Evolutionary conservation across 2,888 invertebrate species (phyloP), one percentile per base, ranked within the genome.

Genomic region (Sialis fuliginosa): DNA sequence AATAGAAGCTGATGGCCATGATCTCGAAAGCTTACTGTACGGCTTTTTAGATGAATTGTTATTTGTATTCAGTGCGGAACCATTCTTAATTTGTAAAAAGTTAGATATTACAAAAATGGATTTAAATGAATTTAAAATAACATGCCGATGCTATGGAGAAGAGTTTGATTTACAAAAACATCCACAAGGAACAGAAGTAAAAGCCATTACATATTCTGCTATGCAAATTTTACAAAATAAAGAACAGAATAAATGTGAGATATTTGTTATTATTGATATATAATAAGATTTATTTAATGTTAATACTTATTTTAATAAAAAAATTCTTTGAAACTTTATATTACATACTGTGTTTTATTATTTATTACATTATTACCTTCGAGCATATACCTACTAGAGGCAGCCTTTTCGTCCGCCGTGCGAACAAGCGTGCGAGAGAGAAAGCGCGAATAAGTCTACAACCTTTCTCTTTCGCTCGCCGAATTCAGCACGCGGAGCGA

Each of bases 131-230:
- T 88, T 89, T 61, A 77, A 73, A 58, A 87, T 96, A 58, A 80
- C 77, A 54, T 81, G 81, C 58, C 74, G 74, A 54, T 82, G 81
- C 60, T 89, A 81, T 59, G 96, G 98, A n/a, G 98, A 98, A 68
- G 83, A 87, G 56, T 98, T 98, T 66, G 75, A 78, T 57, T 71
- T 96, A 48, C 81, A 81, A 1, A 95, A 90, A 65, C 97, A 98
- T 69, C 90, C 95, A 1, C 97, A 95, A 68, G 97, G 96, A 9
- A 84, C 91, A 2, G 98, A 99, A 69, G 92, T 98, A 3, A 98
- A 98, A 65, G 98, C 98, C 33, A 98, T 99, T 53, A 98, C 98
- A 5, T 99, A 98, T 67, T 96, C 97, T 6, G 92, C 95, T 47
- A 97, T 98, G 97, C 96, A 98, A 69, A 77, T 88, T 52, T 69